A percentile compares a stretch with the other conserved stretches of the same genome.
Evolutionary conservation across 2,888 invertebrate species (phyloP).

Genomic region (Ornithoptera priamus): DNA sequence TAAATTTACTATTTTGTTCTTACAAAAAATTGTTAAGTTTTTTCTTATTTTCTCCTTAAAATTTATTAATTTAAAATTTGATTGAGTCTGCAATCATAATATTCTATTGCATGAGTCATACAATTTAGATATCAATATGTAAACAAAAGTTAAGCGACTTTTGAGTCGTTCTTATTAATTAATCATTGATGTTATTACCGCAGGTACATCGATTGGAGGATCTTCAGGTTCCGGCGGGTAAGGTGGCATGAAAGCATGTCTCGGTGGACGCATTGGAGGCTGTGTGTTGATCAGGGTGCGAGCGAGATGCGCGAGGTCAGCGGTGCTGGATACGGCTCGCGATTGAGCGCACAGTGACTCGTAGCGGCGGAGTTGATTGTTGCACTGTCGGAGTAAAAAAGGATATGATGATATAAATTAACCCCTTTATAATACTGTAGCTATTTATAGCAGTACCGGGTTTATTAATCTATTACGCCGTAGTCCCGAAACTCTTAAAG

Average conservation of each 20-base stretch:
- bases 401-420: background rate
- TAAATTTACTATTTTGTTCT: no score
- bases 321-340: slow-evolving; percentile 85
- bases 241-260: slow-evolving; percentile 81
- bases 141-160: no score
- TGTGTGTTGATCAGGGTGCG: slow-evolving; percentile 87
- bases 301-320: slow-evolving; percentile 89
- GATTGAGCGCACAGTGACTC: slow-evolving; percentile 89
- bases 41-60: no score
- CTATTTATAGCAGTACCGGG: no score
- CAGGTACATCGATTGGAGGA: slow-evolving; percentile 66
- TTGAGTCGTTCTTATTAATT: background rate
- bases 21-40: no score
- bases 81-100: no score
- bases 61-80: no score
- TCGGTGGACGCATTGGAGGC: slow-evolving; percentile 84
- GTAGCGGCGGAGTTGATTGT: slow-evolving; percentile 91
- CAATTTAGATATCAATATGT: no score
- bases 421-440: no score
- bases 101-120: no score
- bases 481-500: no score
- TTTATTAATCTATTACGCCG: no score
- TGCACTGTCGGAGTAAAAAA: slow-evolving; percentile 81
- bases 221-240: slow-evolving; percentile 74
- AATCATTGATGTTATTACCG: slow-evolving; percentile 49